phyloP scores from a whole-genome alignment of 2,797 vertebrate species.

The Thripadectes ignobilis region DNA sequence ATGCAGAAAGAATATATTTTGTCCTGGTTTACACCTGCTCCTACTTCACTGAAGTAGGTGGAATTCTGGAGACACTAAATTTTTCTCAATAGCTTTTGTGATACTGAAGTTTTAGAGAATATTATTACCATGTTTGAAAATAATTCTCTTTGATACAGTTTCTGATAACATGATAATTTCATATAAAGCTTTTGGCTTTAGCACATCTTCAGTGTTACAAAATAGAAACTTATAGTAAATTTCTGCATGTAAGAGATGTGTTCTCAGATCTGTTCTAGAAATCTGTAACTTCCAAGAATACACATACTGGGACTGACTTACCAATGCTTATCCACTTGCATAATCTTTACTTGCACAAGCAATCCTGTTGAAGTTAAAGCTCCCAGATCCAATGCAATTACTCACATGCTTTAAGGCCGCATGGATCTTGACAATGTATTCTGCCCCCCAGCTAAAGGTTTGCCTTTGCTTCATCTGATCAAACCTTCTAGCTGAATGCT shows the following conservation, averaged over 20 bases:
- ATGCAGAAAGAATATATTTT: neutral
- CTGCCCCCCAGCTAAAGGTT: slow-evolving; percentile 3
- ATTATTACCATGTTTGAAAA: neutral
- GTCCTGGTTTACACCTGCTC: neutral
- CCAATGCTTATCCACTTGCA: neutral
- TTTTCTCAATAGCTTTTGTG: neutral
- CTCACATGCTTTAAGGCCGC: neutral
- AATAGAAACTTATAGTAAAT: neutral
- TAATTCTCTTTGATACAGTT: neutral
- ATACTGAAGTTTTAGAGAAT: neutral
- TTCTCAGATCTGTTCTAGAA: neutral
- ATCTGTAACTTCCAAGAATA: neutral
- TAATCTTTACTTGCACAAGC: slow-evolving; percentile 1
- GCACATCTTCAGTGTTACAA: neutral
- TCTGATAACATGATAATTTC: neutral
- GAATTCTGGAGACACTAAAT: neutral
- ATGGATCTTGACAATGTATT: neutral
- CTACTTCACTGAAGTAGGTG: neutral
- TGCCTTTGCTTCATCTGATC: slow-evolving; percentile 1
- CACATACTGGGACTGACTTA: neutral
- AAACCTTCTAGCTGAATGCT: neutral
- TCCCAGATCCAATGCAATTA: slow-evolving; percentile 35
- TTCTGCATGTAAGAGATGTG: neutral
- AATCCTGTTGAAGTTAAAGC: slow-evolving; percentile 25
- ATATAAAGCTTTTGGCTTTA: neutral